phyloP scores from a whole-genome alignment of 2,888 invertebrate genomes.

The Trissoscelio sp. region DNA sequence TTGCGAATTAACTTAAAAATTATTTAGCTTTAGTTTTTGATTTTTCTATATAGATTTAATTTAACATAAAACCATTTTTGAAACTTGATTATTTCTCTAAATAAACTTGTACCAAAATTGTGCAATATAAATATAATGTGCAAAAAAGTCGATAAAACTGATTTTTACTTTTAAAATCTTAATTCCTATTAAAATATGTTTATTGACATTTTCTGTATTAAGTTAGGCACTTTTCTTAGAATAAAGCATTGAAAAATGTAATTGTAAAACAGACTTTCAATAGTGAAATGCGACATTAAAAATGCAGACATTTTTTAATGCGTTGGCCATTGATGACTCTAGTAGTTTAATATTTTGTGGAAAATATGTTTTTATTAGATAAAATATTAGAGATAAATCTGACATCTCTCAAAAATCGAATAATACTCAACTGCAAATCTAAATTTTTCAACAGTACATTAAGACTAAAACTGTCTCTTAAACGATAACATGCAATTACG shows the following conservation, averaged over 20 bases:
- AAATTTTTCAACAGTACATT: background rate
- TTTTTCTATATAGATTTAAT: background rate
- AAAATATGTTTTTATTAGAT: no score
- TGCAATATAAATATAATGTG: slow-evolving; percentile 34
- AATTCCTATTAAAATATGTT: slow-evolving; percentile 7
- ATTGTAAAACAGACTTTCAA: background rate
- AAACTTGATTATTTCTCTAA: background rate
- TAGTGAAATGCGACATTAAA: background rate
- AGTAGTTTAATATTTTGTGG: background rate
- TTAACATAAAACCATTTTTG: background rate
- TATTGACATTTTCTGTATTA: background rate
- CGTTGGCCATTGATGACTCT: background rate
- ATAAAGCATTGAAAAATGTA: background rate
- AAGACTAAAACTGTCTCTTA: slow-evolving; percentile 18
- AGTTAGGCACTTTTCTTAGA: background rate
- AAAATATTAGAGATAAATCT: background rate
- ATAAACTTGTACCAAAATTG: slow-evolving; percentile 18
- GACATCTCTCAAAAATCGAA: background rate
- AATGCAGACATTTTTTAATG: background rate
- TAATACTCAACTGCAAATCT: background rate
- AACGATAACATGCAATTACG: slow-evolving; percentile 18
- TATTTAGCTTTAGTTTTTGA: slow-evolving; percentile 8
- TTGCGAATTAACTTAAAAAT: slow-evolving; percentile 19
- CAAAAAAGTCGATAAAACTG: background rate
- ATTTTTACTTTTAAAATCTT: background rate